Percentiles rank a stretch among this genome's conserved stretches.
Evolutionary conservation across 37 sponge, comb jelly and placozoan species (phyloP).

Genomic region (Tethya wilhelma): DNA sequence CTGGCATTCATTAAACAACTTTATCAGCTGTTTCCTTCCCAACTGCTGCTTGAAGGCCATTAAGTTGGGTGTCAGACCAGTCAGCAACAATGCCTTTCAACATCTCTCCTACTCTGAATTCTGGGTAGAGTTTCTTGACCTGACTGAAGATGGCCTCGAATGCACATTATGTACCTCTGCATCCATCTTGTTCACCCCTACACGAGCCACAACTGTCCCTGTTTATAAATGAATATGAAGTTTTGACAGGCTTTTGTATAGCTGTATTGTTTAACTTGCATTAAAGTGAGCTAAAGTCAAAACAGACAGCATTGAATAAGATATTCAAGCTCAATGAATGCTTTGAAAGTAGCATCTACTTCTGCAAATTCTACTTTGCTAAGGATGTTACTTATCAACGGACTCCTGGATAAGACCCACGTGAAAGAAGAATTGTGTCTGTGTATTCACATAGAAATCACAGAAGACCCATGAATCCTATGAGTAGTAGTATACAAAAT

Average conservation of each 20-base stretch:
- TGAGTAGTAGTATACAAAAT: background rate
- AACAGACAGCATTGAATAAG: slow-evolving; percentile 27
- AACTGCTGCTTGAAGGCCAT: slow-evolving; percentile 31
- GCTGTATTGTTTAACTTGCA: slow-evolving; percentile 18
- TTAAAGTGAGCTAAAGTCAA: slow-evolving; percentile 11
- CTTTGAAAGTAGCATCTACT: slow-evolving; percentile 24
- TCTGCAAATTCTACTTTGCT: slow-evolving; percentile 29
- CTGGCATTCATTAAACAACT: slow-evolving; percentile 39
- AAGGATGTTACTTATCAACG: slow-evolving; percentile 16
- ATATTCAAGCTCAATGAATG: slow-evolving; percentile 38
- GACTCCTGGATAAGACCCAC: slow-evolving; percentile 38
- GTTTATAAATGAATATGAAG: background rate
- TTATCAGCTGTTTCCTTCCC: slow-evolving; percentile 25
- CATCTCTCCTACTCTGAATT: slow-evolving; percentile 32
- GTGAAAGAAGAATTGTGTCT: slow-evolving; percentile 10
- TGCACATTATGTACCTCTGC: background rate
- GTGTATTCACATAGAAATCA: slow-evolving; percentile 12
- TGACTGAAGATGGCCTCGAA: slow-evolving; percentile 24
- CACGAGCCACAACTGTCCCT: slow-evolving; percentile 50
- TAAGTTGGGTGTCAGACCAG: slow-evolving; percentile 36
- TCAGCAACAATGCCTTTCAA: slow-evolving; percentile 37
- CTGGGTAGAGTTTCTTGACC: slow-evolving; percentile 12
- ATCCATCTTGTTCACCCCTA: slow-evolving; percentile 28
- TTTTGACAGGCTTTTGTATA: background rate
- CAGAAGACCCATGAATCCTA: background rate